Percentiles rank a stretch among this genome's conserved stretches.
Conservation (phyloP, 2,888 invertebrate species). For the Panorpa germanica region DNA sequence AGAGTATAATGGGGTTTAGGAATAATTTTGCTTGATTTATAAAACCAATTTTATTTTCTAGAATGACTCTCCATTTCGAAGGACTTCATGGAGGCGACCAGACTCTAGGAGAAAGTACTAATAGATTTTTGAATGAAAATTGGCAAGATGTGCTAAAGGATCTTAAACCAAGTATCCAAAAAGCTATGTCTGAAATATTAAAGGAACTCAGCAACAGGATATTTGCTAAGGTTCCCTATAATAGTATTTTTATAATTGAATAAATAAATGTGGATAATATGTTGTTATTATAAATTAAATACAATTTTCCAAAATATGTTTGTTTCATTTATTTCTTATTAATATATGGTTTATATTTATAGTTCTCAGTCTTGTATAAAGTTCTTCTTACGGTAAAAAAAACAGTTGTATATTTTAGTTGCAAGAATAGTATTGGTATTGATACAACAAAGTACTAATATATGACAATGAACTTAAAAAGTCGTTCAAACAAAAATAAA, state of each 20-base stretch:
- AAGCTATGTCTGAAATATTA: conserved; percentile 14
- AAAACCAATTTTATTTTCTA: conserved; percentile 13
- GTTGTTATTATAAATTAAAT: too few relatives aligned
- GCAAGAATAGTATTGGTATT: too few relatives aligned
- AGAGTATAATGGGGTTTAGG: conserved; percentile 18
- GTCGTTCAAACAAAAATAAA: too few relatives aligned
- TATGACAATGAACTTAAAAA: too few relatives aligned
- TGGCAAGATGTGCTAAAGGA: conserved; percentile 26
- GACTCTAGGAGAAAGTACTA: conserved; percentile 18
- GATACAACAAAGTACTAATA: too few relatives aligned
- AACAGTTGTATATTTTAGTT: too few relatives aligned
- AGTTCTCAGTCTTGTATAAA: too few relatives aligned
- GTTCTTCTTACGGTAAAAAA: too few relatives aligned
- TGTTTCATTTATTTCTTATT: too few relatives aligned
- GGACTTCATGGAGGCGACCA: too few relatives aligned
- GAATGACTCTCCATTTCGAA: conserved; percentile 5
- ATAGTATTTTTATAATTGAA: conserved; percentile 7
- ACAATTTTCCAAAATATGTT: too few relatives aligned
- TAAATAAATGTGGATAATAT: background rate
- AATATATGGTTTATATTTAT: too few relatives aligned
- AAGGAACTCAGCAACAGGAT: conserved; percentile 14
- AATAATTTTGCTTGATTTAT: conserved; percentile 20
- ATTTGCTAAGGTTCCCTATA: conserved; percentile 16
- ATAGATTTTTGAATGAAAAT: conserved; percentile 21
- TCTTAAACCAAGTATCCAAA: conserved; percentile 15